phyloP scores from a whole-genome alignment of 2,888 invertebrate genomes.

The Lithosia quadra region DNA sequence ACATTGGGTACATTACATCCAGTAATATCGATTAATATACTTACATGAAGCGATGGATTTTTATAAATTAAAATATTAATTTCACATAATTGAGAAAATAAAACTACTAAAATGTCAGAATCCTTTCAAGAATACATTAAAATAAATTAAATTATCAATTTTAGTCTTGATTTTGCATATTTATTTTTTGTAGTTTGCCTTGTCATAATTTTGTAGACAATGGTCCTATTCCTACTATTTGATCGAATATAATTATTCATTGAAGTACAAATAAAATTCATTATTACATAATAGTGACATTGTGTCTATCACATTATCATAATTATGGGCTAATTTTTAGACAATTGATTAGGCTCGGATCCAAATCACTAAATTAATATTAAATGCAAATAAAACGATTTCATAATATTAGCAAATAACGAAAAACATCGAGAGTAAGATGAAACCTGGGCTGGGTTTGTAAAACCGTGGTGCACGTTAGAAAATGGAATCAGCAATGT shows the following conservation, averaged over 20 bases:
- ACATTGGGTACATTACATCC: slow-evolving; percentile 24
- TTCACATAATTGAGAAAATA: slow-evolving; percentile 33
- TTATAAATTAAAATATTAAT: slow-evolving; percentile 32
- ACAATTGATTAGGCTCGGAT: slow-evolving; percentile 74
- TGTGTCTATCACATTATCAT: slow-evolving; percentile 64
- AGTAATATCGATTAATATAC: slow-evolving; percentile 30
- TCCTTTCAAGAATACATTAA: slow-evolving; percentile 31
- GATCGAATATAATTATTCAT: slow-evolving; percentile 36
- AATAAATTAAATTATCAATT: slow-evolving; percentile 36
- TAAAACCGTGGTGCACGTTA: no score
- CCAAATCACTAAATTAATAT: slow-evolving; percentile 67
- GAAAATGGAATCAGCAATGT: no score
- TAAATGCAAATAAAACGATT: slow-evolving; percentile 75
- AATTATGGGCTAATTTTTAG: slow-evolving; percentile 62
- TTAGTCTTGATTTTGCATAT: slow-evolving; percentile 42
- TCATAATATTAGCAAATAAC: slow-evolving; percentile 59
- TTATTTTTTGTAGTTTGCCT: slow-evolving; percentile 23
- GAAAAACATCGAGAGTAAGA: slow-evolving; percentile 31
- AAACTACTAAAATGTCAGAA: slow-evolving; percentile 23
- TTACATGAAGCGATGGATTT: slow-evolving; percentile 24
- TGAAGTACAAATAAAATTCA: slow-evolving; percentile 42
- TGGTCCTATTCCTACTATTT: slow-evolving; percentile 40
- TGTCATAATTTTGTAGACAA: slow-evolving; percentile 19
- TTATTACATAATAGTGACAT: slow-evolving; percentile 52
- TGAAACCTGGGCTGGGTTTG: no score